Evolutionary conservation across 1,140 invertebrate genomes (phyloP), one percentile per base, ranked within the genome.

Genomic region (Drosophila ironensis): DNA sequence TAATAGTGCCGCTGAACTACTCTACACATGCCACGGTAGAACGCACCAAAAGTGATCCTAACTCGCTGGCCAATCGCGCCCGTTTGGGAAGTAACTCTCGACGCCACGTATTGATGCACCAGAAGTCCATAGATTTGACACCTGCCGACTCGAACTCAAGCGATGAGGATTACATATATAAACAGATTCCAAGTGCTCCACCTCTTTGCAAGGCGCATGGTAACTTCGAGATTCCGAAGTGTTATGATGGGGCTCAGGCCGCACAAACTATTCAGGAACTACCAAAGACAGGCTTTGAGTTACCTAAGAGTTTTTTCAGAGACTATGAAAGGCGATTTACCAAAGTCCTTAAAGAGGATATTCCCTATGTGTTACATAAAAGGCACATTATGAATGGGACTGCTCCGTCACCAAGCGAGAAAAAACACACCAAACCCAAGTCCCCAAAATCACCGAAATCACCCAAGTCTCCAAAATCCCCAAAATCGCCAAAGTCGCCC

Each of bases 41-140:
- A 89, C 91, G 95, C 50, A 96, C 95, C 4, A 96, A 96, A 86
- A 96, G 95, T 71, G 95, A 96, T 91, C 95, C 95, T 1, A 96
- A 96, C 81, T 94, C 93, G 25, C 89, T 94, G 45, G 93, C 94
- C 0, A 93, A 93, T 69, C 92, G 94, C 41, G 93, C 93, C 46
- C 91, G 94, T 35, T 91, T 95, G 56, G 94, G 93, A 50, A 94
- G 94, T 16, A 94, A 93, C 76, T 94, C 93, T 6, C 91, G 94
- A 20, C 91, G 95, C 1, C 93, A 95, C 82, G 92, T 95, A 27
- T 88, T 96, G n/a, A 96, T 95, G 92, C 95, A 96, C 89, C 95
- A 96, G 72, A 96, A 96, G 84, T 96, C 95, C 0, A 96, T 97
- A 59, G 95, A 96, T 82, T 90, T 96, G 4, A 96, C 95, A 6